Conservation (phyloP, 1,140 invertebrate species). For the Drosophila ambigua region DNA sequence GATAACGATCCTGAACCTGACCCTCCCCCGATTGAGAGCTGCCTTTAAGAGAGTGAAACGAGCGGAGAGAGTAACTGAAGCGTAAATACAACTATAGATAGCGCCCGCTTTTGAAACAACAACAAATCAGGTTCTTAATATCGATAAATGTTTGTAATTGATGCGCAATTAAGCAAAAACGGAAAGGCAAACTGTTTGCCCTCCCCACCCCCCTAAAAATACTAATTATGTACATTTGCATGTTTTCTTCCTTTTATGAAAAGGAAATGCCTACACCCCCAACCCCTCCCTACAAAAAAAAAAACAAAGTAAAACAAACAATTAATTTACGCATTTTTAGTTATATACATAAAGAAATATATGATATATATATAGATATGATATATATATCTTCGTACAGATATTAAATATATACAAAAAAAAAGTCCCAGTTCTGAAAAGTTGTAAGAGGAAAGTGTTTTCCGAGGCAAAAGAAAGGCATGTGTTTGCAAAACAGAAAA, state of each 20-base stretch:
- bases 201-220: not conserved
- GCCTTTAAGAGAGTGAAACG: conserved; percentile 61
- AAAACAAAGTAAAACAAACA: conserved; percentile 49
- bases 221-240: conserved; percentile 55
- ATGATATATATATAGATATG: conserved; percentile 47
- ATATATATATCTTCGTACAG: conserved; percentile 46
- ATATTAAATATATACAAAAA: conserved; percentile 69
- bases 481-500: conserved; percentile 59
- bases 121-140: conserved; percentile 77
- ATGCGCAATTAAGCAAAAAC: conserved; percentile 35
- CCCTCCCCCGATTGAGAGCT: conserved; percentile 6
- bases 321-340: conserved; percentile 80
- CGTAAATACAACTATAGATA: conserved; percentile 40
- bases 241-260: conserved; percentile 78
- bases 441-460: conserved; percentile 60
- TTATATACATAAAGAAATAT: conserved; percentile 62
- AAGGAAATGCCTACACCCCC: conserved; percentile 52
- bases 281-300: too few species aligned
- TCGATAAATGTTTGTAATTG: conserved; percentile 55
- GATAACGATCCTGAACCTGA: conserved; percentile 38
- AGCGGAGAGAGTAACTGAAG: conserved; percentile 29
- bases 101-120: conserved; percentile 44
- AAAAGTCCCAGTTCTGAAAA: conserved; percentile 66
- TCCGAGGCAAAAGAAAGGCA: conserved; percentile 43
- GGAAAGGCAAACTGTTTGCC: conserved; percentile 52